Conservation (phyloP, 2,113 vertebrate genomes). For the Cacatua alba region DNA sequence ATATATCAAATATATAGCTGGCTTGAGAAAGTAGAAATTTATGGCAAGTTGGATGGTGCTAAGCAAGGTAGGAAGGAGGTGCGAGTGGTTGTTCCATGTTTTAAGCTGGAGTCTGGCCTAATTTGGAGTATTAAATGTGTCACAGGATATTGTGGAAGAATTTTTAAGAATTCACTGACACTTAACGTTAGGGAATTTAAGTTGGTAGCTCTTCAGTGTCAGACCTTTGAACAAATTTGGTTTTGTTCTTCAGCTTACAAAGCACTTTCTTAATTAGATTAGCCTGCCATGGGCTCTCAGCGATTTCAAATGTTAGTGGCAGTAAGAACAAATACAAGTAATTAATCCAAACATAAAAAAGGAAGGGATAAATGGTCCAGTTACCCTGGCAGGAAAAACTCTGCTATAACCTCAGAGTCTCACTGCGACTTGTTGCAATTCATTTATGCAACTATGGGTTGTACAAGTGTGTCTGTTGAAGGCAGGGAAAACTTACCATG, state of each 20-base stretch:
- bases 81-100: neutral
- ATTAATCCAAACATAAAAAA: slow-evolving; percentile 40
- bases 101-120: neutral
- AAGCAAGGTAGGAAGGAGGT: neutral
- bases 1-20: neutral
- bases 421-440: neutral
- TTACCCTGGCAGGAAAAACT: neutral
- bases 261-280: slow-evolving; percentile 56
- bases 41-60: neutral
- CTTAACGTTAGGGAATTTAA: neutral
- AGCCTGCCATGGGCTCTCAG: neutral
- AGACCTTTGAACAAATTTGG: slow-evolving; percentile 14
- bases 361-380: neutral
- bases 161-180: neutral
- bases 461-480: neutral
- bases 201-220: neutral
- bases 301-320: slow-evolving; percentile 13
- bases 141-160: neutral
- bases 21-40: neutral
- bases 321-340: slow-evolving; percentile 41
- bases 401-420: neutral
- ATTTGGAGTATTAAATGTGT: neutral
- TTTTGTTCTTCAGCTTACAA: slow-evolving; percentile 50
- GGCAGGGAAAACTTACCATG: neutral
- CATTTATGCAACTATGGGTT: neutral